phyloP scores from a whole-genome alignment of 2,797 vertebrate genomes.

The Valencia hispanica region DNA sequence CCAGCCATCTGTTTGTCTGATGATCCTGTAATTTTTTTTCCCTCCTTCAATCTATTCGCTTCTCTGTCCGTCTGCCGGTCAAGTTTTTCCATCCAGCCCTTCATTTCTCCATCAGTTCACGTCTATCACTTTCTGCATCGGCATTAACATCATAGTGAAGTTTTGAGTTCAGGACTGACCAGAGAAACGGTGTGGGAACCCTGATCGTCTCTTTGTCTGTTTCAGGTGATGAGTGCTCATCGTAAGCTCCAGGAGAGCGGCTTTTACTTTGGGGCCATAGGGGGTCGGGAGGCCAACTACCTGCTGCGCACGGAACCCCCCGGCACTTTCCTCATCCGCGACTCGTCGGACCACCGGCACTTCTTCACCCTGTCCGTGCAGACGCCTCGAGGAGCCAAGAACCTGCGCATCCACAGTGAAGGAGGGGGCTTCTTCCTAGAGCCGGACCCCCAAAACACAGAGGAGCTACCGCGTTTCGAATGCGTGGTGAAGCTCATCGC shows the following conservation, averaged over 20 bases:
- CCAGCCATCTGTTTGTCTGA: neutral
- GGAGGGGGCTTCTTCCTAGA: slow-evolving; percentile 92
- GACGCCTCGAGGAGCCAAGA: slow-evolving; percentile 93
- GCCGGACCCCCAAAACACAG: slow-evolving; percentile 89
- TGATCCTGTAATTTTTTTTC: neutral
- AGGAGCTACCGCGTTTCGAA: slow-evolving; percentile 90
- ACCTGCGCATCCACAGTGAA: slow-evolving; percentile 96
- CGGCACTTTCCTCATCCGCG: slow-evolving; percentile 95
- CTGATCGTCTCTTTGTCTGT: neutral
- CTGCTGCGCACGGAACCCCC: slow-evolving; percentile 89
- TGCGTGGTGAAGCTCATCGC: slow-evolving; percentile 95
- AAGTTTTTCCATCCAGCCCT: neutral
- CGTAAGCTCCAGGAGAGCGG: slow-evolving; percentile 96
- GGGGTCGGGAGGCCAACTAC: slow-evolving; percentile 91
- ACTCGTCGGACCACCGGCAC: slow-evolving; percentile 95
- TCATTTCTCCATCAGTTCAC: neutral
- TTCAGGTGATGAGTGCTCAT: slow-evolving; percentile 87
- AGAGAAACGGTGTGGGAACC: neutral
- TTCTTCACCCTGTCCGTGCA: slow-evolving; percentile 98
- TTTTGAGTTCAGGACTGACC: neutral
- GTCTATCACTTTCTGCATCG: too few relatives aligned
- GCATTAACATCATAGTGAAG: too few relatives aligned
- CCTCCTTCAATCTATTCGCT: neutral
- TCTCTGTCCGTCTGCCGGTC: neutral
- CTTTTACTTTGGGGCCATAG: slow-evolving; percentile 96